Base-by-base conservation (phyloP, 2,888 invertebrate genomes). In the Andricus quercusramuli region DNA sequence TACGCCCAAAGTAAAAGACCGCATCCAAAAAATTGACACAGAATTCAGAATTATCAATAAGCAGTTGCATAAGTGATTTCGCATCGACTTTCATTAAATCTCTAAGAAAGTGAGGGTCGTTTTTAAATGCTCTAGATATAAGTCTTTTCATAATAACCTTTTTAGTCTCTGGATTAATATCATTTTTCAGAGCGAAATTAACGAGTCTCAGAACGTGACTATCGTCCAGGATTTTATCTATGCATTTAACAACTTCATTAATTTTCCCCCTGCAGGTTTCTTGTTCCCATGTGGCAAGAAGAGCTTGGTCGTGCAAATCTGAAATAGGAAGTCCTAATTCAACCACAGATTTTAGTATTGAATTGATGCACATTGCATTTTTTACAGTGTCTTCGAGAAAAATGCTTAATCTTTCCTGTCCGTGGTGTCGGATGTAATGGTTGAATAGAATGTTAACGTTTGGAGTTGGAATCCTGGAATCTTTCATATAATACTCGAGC, bases 1-100 rank as follows among this genome's bases (percentile, higher is more conserved):
- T 93, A 59, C 93, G 91, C 32, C 93, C 93, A 79, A 93, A 90
- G 84, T 93, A 93, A 82, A 93, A 92, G 77, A 94, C 86, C 84
- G 93, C 93, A 86, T 93, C 93, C 25, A 94, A 86, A 51, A 94
- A 88, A 70, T 90, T 90, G 56, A 89, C 87, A 37, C 92, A 89
- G 89, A 94, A 93, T n/a, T 89, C 88, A 5, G 85, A 76, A 86
- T 90, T 88, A 64, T 90, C 89, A 37, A 83, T 77, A 84, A 94
- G 92, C 20, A 93, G 87, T 77, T 85, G 84, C 8, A 88, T 79
- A 81, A 94, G 82, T 78, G 89, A 66, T 67, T 88, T 86, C 77
- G 85, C 85, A 80, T 93, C 89, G 11, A 92, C 82, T 78, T 90
- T 85, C 78, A 88, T 90, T 25, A 94, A 88, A 32, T 93, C 83